Evolutionary conservation across 1,140 invertebrate species (phyloP), one percentile per base, ranked within the genome.

Genomic region (Drosophila aff.): DNA sequence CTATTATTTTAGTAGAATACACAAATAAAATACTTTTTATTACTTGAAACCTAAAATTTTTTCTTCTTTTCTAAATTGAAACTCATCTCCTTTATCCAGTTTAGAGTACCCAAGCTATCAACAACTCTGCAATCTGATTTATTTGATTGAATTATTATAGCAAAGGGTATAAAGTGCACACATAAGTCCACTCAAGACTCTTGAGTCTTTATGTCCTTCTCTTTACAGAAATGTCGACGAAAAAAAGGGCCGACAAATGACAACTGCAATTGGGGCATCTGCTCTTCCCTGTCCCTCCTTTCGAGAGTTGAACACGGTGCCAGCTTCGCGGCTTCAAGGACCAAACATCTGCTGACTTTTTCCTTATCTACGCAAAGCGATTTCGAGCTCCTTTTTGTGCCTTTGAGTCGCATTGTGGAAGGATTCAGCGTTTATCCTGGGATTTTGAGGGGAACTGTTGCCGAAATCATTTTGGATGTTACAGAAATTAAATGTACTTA

Each of bases 261-360:
- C 76, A 76, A 68, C 36, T 86, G 69, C 75, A 86, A 86, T 86
- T 82, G 83, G 85, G 66, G 49, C 76, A 82, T 80, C 64, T 76
- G 75, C 75, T 73, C 64, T 66, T 69, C 50, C 49, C 65, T 46
- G 55, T 49, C 40, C 26, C 63, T 44, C 50, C 75, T 59, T 71
- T 76, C 61, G 60, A 73, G 66, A 73, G 83, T 85, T 68, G 76
- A 85, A 87, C 81, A 82, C 82, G 57, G 66, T 33, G 33, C 31
- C 62, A 46, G 50, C 44, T 61, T 44, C 46, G 41, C 47, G 47
- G 28, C 66, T 57, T 44, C 52, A 53, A 52, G 41, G 36, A 47
- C 43, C 40, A 64, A 82, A 55, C 76, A 82, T 64, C 76, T 87
- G 79, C 57, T 77, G 49, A 55, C 79, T 41, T 87, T 76, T 72